Base-by-base conservation (phyloP, 2,113 vertebrate species). In the Diglossa brunneiventris region DNA sequence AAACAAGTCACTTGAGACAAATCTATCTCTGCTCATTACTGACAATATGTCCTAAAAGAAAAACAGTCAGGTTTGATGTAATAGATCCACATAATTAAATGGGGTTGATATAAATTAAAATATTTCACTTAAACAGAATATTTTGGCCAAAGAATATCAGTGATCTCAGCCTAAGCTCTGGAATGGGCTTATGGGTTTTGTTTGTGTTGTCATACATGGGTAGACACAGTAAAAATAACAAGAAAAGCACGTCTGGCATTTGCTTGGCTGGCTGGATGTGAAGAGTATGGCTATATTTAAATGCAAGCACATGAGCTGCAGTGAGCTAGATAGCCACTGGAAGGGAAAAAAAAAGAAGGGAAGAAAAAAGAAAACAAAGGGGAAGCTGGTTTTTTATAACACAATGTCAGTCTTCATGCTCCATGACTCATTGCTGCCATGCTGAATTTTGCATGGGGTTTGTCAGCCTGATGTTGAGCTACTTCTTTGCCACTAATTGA, bases 171-270 rank as follows among this genome's bases (percentile, higher is more conserved):
- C 23, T 69, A 70, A 69, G 52, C 53, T 62, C 46, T 93, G 89
- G 55, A 77, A 74, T 23, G 61, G 83, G 21, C 67, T 79, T 83
- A 28, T 52, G 41, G 39, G 50, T 61, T 93, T 92, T 89, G 93
- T 96, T 94, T 95, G 92, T 92, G 87, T 94, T 94, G 33, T 93
- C 72, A 62, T 61, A 64, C 88, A 91, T 83, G 70, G 41, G 59
- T 35, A 95, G 92, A 62, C 94, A 89, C 75, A 94, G 89, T 91
- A 96, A 96, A 97, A 96, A 97, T 97, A 97, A 97, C 95, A 83
- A 26, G 75, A 73, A 64, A 96, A 95, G 92, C 76, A 97, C 42
- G 93, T 47, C 67, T 92, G 95, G 95, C 89, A 95, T 95, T 58
- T 96, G 92, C 91, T 90, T 89, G 95, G 90, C 92, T 81, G 64